Percentiles rank a stretch among this genome's conserved stretches.
These are phyloP conservation scores for Nysson spinosus DNA, from an alignment of 2,888 invertebrate genomes.

Conservation along the genomic window DNA sequence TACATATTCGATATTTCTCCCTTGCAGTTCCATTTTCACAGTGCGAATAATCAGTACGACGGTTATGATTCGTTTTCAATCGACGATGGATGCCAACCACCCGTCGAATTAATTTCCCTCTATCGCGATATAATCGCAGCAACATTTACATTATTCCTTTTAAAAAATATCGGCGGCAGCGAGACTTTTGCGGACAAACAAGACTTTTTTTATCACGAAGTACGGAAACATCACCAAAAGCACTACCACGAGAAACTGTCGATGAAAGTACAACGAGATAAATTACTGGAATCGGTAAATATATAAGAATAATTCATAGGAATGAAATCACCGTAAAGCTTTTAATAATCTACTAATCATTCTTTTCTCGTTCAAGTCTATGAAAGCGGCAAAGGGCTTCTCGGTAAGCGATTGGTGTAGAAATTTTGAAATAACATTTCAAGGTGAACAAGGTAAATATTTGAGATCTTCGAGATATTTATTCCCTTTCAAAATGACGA, in stretches of 20 bases:
- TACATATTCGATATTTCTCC: not conserved
- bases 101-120: constrained; percentile 88
- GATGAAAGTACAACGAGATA: constrained; percentile 89
- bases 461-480: not conserved
- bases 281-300: constrained; percentile 86
- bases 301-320: not conserved
- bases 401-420: constrained; percentile 95
- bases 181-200: constrained; percentile 92
- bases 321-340: not conserved
- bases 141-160: constrained; percentile 92
- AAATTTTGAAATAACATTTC: constrained; percentile 94
- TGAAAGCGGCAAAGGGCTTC: constrained; percentile 92
- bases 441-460: constrained; percentile 92
- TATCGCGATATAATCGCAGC: constrained; percentile 95
- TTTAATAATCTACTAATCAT: not conserved
- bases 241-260: constrained; percentile 91
- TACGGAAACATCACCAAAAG: constrained; percentile 90
- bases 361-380: constrained; percentile 78
- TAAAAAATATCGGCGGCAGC: constrained; percentile 96
- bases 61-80: constrained; percentile 84
- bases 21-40: constrained; percentile 84
- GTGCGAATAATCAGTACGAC: constrained; percentile 79
- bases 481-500: not conserved
- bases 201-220: constrained; percentile 85
- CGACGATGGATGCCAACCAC: constrained; percentile 94